Percentiles rank a stretch among this genome's conserved stretches.
These are phyloP conservation scores for Leucopsar rothschildi DNA, from an alignment of 2,113 vertebrate genomes.

Conservation along the genomic window DNA sequence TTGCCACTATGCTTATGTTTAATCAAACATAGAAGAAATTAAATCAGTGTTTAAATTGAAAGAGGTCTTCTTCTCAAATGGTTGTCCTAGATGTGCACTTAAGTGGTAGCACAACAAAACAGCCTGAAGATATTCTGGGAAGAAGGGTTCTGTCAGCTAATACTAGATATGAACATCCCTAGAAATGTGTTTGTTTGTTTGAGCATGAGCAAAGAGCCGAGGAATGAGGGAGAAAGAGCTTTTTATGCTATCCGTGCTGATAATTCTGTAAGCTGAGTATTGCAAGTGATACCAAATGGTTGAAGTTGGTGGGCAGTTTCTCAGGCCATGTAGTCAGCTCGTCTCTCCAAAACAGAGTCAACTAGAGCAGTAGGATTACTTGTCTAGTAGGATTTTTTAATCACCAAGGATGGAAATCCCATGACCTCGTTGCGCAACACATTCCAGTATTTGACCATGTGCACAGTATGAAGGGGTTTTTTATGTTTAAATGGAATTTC, in stretches of 20 bases:
- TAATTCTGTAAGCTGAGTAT: background rate
- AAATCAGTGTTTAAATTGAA: background rate
- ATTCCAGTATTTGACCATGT: background rate
- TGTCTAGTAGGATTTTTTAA: background rate
- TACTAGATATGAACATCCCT: background rate
- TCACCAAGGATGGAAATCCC: background rate
- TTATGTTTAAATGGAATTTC: background rate
- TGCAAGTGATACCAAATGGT: background rate
- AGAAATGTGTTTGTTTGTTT: background rate
- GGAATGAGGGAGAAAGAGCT: background rate
- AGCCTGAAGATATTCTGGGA: background rate
- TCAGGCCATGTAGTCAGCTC: background rate
- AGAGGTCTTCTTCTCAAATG: background rate
- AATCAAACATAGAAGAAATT: background rate
- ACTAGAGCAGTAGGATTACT: background rate
- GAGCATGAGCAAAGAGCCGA: background rate
- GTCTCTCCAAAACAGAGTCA: background rate
- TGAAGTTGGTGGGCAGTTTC: background rate
- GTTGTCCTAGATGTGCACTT: background rate
- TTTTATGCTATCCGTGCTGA: background rate
- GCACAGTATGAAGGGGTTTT: background rate
- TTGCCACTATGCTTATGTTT: background rate
- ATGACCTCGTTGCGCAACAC: background rate
- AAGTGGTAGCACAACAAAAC: background rate
- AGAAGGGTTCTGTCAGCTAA: background rate